phyloP scores from a whole-genome alignment of 2,888 invertebrate species.

The Andrena praecox region DNA sequence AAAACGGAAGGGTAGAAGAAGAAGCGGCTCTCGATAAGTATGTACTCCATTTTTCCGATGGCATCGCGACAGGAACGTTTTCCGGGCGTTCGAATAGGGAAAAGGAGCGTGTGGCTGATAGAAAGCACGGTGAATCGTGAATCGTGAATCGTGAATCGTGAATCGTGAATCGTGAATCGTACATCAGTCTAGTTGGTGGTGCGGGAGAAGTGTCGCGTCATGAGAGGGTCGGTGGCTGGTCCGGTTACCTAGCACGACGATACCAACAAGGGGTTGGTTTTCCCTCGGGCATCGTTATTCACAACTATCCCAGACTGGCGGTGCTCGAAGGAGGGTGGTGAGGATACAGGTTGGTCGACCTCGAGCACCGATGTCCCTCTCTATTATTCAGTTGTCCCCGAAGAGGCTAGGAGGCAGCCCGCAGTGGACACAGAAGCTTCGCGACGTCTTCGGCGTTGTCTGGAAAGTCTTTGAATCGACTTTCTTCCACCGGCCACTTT shows the following conservation, averaged over 20 bases:
- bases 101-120: constrained; percentile 30
- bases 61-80: constrained; percentile 23
- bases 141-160: constrained; percentile 19
- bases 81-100: constrained; percentile 18
- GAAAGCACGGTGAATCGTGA: constrained; percentile 42
- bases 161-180: constrained; percentile 19
- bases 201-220: constrained; percentile 41
- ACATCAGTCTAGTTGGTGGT: constrained; percentile 8
- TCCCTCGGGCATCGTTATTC: constrained; percentile 79
- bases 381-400: constrained; percentile 72
- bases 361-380: constrained; percentile 62
- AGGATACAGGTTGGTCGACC: constrained; percentile 65
- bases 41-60: constrained; percentile 18
- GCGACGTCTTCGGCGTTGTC: constrained; percentile 22
- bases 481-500: constrained; percentile 5
- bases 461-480: constrained; percentile 20
- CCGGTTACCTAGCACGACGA: constrained; percentile 49
- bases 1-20: constrained; percentile 31
- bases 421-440: constrained; percentile 24
- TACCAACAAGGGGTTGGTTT: constrained; percentile 64
- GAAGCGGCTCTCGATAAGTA: constrained; percentile 40
- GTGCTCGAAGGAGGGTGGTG: constrained; percentile 53
- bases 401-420: constrained; percentile 52
- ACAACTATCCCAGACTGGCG: constrained; percentile 72
- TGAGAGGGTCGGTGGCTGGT: constrained; percentile 57